Base-by-base conservation (phyloP, 2,888 invertebrate genomes). In the Candidula unifasciata region DNA sequence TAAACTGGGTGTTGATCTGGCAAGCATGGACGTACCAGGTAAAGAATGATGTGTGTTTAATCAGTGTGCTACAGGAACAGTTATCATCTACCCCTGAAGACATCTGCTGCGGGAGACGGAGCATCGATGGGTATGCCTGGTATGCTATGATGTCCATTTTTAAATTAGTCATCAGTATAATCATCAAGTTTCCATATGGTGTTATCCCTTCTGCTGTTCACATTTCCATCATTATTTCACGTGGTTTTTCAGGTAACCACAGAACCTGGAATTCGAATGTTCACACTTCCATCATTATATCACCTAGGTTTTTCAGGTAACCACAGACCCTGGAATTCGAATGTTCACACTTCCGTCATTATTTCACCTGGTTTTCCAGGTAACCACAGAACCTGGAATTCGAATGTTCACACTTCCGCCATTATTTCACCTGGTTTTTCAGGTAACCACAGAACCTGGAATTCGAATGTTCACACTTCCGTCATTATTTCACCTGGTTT, bases 271-370 rank as follows among this genome's bases (percentile, higher is more conserved):
- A 30, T 73, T 44, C 44, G 5, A n/a, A 73, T 27, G 24, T 73
- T 73, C 24, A n/a, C 44, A 33, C 35, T n/a, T 10, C 2, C 3
- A 16, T 71, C 27, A 16, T 18, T n/a, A 69, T 73, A n/a, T n/a
- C 5, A 68, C 16, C 5, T 13, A 2, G 69, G 57, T 80, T 60
- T 60, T 81, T 66, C 57, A 83, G 80, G 89, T 89, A 64, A 90
- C 90, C 52, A 92, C 92, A 10, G 93, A 92, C 82, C 91, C 92
- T 1, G 93, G 93, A 13, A 93, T 93, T 35, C 89, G 91, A 27
- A 87, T 90, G 86, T 93, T 93, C 83, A 93, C 92, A 6, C 91
- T n/a, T n/a, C n/a, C n/a, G n/a, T n/a, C n/a, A 6, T 30, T 18
- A 68, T 71, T 24, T 18, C 13, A 64, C 6, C 13, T 30, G 68